A percentile compares a stretch with the other conserved stretches of the same genome.
Evolutionary conservation across 2,888 invertebrate species (phyloP).

Genomic region (Mimachlamys varia): DNA sequence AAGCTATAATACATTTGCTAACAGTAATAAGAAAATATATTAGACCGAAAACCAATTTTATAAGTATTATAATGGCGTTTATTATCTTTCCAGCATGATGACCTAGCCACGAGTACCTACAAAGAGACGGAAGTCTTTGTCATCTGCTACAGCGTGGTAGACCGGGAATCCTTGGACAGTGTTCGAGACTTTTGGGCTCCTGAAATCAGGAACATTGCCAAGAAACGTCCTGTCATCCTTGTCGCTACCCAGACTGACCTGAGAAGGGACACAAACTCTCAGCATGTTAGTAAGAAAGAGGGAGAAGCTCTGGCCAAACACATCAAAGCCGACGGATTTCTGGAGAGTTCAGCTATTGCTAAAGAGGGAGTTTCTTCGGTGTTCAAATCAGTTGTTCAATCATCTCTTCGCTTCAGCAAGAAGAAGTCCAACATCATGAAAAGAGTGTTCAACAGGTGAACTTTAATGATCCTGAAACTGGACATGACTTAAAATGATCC

Average conservation of each 20-base stretch:
- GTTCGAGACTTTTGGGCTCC: conserved; percentile 70
- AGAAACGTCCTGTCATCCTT: conserved; percentile 67
- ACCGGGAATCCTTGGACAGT: conserved; percentile 68
- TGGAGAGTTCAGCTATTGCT: conserved; percentile 66
- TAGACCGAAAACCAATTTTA: too few relatives aligned
- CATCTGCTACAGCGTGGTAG: conserved; percentile 70
- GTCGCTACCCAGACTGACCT: conserved; percentile 72
- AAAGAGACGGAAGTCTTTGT: conserved; percentile 69
- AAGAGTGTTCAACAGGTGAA: conserved; percentile 56
- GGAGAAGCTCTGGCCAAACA: conserved; percentile 62
- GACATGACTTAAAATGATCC: conserved; percentile 29
- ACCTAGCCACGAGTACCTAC: conserved; percentile 66
- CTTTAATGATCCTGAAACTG: not conserved
- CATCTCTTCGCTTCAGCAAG: conserved; percentile 63
- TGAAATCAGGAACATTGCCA: conserved; percentile 65
- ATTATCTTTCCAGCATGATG: conserved; percentile 64
- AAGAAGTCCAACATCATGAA: conserved; percentile 60
- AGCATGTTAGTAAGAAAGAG: conserved; percentile 56
- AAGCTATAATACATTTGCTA: too few relatives aligned
- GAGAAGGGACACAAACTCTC: conserved; percentile 51
- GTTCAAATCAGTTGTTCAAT: conserved; percentile 65
- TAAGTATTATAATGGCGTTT: not conserved
- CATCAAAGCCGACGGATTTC: conserved; percentile 65
- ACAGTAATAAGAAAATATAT: too few relatives aligned
- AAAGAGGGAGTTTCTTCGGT: conserved; percentile 62